phyloP scores from a whole-genome alignment of 2,113 vertebrate species.

The Tylochromis polylepis region DNA sequence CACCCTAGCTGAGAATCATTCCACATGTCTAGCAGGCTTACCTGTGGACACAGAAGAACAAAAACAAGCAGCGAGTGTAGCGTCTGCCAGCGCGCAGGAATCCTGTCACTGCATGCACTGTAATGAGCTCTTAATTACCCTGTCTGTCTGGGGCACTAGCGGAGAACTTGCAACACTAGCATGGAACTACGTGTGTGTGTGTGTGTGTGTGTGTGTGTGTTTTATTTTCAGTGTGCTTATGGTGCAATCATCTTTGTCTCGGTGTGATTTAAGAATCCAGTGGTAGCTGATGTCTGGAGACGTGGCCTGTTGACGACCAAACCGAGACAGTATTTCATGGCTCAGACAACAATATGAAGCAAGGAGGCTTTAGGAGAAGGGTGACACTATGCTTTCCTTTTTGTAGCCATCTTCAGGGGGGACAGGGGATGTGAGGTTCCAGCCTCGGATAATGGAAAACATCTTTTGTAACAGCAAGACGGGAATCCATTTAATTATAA shows the following conservation, averaged over 20 bases:
- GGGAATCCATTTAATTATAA: conserved; percentile 67
- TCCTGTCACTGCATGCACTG: conserved; percentile 73
- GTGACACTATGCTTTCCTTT: conserved; percentile 43
- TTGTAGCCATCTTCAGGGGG: conserved; percentile 14
- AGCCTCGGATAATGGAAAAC: conserved; percentile 44
- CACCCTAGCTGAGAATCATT: conserved; percentile 53
- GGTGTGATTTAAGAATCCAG: conserved; percentile 33
- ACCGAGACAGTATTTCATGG: conserved; percentile 58
- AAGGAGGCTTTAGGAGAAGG: conserved; percentile 50
- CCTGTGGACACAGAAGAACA: conserved; percentile 65
- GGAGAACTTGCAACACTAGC: conserved; percentile 57
- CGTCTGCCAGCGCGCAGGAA: conserved; percentile 58
- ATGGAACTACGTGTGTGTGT: conserved; percentile 23
- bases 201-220: neutral
- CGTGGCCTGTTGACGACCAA: conserved; percentile 45
- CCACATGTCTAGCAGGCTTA: conserved; percentile 70
- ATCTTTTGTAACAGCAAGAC: conserved; percentile 62
- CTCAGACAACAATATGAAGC: conserved; percentile 61
- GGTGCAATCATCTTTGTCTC: conserved; percentile 30
- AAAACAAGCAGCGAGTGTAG: conserved; percentile 62
- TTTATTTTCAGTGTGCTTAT: conserved; percentile 35
- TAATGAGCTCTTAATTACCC: conserved; percentile 76
- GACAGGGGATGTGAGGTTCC: neutral
- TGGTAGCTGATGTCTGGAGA: conserved; percentile 52
- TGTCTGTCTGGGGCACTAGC: conserved; percentile 66